Evolutionary conservation across 1,140 invertebrate species (phyloP), one percentile per base, ranked within the genome.

Genomic region (Bursaphelenchus mucronatus): DNA sequence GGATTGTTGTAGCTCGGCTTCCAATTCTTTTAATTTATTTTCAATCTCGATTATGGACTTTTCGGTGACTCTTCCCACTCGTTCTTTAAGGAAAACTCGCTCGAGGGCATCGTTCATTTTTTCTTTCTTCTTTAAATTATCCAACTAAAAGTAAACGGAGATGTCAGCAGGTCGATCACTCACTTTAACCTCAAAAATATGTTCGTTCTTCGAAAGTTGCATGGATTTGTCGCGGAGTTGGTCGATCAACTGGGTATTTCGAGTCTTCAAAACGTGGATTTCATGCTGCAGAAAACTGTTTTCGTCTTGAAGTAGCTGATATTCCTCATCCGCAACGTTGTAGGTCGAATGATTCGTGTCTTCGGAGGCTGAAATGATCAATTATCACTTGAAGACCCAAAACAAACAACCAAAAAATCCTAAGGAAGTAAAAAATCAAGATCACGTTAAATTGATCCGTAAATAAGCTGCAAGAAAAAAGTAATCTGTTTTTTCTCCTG

Each of bases 151-250:
- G 47, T 21, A 30, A 39, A n/a, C 51, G 10, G 47, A 11, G 41
- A 64, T 21, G 44, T 56, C 17, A 30, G 30, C 21, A 64, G 46
- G 30, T 5, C 30, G 30, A 44, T 41, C 21, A 64, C 15, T 64
- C 41, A 55, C 10, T 55, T 66, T n/a, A 50, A 70, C 46, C 49
- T 68, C 68, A 39, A 45, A 50, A 43, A 47, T 53, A 15, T 65
- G 52, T 19, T 62, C 30, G 46, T 56, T 53, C 39, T 63, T 69
- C 9, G 68, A 69, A 19, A 69, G 46, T 17, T 68, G 68, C 19
- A 52, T 55, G 11, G 68, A 69, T 59, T 69, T 69, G 15, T 69
- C 68, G 39, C 59, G 45, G 13, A 69, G 66, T 17, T 69, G 68
- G n/a, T 62, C 68, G 47, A 69, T 68, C 44, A 69, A 50, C 15